Conservation (phyloP, 2,888 invertebrate genomes). For the Automeris io region DNA sequence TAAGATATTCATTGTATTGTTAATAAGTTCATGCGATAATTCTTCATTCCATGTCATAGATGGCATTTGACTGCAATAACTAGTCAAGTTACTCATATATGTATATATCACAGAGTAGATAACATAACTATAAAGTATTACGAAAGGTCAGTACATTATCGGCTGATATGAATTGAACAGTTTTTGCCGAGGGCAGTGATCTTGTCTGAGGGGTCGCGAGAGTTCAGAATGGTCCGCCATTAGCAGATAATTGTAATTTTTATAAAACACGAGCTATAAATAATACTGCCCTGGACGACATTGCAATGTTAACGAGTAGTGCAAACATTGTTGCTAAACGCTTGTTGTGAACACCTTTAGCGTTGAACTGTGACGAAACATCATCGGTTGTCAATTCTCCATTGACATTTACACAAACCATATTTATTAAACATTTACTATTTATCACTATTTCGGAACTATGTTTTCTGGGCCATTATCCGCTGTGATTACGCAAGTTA, state of each 20-base stretch:
- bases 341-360: background rate
- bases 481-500: too few species aligned
- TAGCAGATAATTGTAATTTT: constrained; percentile 22
- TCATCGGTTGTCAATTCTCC: background rate
- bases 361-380: background rate
- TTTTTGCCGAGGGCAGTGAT: constrained; percentile 28
- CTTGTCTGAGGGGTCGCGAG: constrained; percentile 17
- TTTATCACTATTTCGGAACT: too few species aligned
- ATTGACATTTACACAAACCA: background rate
- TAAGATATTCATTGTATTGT: too few species aligned
- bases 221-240: constrained; percentile 19
- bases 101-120: constrained; percentile 22
- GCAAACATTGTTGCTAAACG: background rate
- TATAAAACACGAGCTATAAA: constrained; percentile 9
- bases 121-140: constrained; percentile 19
- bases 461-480: too few species aligned
- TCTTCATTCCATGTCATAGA: too few species aligned
- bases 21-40: too few species aligned
- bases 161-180: constrained; percentile 17
- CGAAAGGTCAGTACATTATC: constrained; percentile 27
- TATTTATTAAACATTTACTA: too few species aligned
- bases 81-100: too few species aligned
- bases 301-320: background rate
- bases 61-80: too few species aligned
- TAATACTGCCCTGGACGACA: background rate